Evolutionary conservation across 2,888 invertebrate species (phyloP).

Genomic region (Charanyca ferruginea): DNA sequence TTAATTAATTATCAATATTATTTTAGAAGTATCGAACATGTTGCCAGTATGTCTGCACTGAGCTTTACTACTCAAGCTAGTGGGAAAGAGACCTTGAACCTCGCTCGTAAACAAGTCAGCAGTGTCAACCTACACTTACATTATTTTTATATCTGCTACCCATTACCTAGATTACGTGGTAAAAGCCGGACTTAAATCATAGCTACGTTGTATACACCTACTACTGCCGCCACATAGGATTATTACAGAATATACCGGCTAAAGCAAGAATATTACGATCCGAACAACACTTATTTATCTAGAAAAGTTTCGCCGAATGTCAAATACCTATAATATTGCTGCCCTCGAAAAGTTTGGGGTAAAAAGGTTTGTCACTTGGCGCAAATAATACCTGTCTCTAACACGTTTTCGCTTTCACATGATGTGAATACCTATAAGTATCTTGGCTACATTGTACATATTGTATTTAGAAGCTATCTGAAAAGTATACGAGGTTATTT

Average conservation of each 20-base stretch:
- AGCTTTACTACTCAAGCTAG: conserved; percentile 4
- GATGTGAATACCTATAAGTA: neutral
- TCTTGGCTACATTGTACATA: conserved; percentile 4
- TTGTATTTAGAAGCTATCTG: conserved; percentile 21
- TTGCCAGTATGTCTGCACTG: neutral
- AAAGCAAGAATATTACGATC: conserved; percentile 3
- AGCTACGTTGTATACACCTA: neutral
- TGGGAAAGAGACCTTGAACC: conserved; percentile 58
- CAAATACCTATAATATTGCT: conserved; percentile 35
- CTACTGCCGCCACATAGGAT: neutral
- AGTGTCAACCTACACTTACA: conserved; percentile 36
- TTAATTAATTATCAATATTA: no score
- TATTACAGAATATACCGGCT: neutral
- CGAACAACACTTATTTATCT: conserved; percentile 35
- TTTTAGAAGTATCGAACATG: no score
- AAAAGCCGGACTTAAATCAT: conserved; percentile 25
- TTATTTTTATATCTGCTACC: conserved; percentile 15
- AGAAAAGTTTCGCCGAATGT: conserved; percentile 28
- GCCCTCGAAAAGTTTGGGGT: neutral
- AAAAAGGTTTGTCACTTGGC: neutral
- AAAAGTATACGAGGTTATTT: conserved; percentile 24
- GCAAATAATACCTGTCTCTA: conserved; percentile 31
- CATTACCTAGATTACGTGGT: conserved; percentile 53
- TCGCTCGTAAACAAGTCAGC: conserved; percentile 60
- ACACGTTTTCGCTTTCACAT: conserved; percentile 11